Evolutionary conservation across 2,797 vertebrate genomes (phyloP).

Genomic region (Gadopsis bispinosus): DNA sequence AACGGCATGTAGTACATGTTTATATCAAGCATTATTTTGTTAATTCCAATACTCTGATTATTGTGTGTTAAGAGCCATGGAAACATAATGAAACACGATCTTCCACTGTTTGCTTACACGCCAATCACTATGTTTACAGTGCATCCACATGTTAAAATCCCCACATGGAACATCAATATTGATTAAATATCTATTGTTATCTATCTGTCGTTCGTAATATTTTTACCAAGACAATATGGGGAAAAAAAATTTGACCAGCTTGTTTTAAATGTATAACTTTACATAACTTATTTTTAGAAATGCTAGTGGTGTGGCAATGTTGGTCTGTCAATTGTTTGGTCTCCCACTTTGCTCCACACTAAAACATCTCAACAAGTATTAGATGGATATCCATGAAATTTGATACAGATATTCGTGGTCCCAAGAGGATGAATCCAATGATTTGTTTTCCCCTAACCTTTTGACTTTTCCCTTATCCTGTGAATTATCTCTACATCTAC

Average conservation of each 20-base stretch:
- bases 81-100: conserved; percentile 17
- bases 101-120: conserved; percentile 2
- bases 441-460: background rate
- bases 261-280: background rate
- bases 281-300: background rate
- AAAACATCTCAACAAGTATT: background rate
- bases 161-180: background rate
- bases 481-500: too few relatives aligned
- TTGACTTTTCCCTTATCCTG: background rate
- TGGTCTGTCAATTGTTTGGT: background rate
- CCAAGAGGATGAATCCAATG: background rate
- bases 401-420: background rate
- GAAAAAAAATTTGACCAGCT: background rate
- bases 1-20: conserved; percentile 6
- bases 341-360: background rate
- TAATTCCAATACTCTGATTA: conserved; percentile 39
- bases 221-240: background rate
- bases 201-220: background rate
- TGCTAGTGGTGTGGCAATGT: background rate
- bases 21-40: conserved; percentile 35
- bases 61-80: conserved; percentile 23
- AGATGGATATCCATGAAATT: background rate
- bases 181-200: background rate
- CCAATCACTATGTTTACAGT: conserved; percentile 3
- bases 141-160: background rate